Evolutionary conservation across 2,113 vertebrate species (phyloP).

Genomic region (Pachyramphus minor): DNA sequence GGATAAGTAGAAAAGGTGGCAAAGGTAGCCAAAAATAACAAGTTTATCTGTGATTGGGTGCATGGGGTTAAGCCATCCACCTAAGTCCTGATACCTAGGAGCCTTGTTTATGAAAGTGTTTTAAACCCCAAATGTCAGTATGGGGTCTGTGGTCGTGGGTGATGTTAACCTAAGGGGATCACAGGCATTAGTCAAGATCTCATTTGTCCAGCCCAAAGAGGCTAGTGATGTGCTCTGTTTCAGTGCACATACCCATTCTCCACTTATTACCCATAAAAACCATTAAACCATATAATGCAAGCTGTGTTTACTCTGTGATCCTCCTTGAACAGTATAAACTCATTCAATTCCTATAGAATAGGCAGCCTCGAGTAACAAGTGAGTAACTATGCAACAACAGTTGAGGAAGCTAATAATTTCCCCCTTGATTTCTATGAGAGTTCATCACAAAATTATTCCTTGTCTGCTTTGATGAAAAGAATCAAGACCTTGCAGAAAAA

Average conservation of each 20-base stretch:
- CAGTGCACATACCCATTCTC: neutral
- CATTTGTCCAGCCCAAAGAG: neutral
- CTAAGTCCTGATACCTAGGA: neutral
- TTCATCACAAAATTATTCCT: neutral
- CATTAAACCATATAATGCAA: fast-evolving
- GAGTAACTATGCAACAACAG: neutral
- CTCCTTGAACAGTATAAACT: neutral
- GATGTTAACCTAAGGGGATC: neutral
- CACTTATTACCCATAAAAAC: neutral
- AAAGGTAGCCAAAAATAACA: neutral
- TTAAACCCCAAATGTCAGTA: neutral
- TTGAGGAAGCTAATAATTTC: neutral
- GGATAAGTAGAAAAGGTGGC: neutral
- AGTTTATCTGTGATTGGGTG: neutral
- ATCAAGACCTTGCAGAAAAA: neutral
- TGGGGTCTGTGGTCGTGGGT: neutral
- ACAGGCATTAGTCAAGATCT: neutral
- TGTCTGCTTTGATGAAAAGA: neutral
- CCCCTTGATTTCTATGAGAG: neutral
- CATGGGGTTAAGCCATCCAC: neutral
- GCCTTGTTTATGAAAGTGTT: neutral
- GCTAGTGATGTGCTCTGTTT: neutral
- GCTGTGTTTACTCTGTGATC: neutral
- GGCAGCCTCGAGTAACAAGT: neutral
- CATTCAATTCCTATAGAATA: neutral